Conservation (phyloP, 2,797 vertebrate species). For the Leptodactylus fallax region DNA sequence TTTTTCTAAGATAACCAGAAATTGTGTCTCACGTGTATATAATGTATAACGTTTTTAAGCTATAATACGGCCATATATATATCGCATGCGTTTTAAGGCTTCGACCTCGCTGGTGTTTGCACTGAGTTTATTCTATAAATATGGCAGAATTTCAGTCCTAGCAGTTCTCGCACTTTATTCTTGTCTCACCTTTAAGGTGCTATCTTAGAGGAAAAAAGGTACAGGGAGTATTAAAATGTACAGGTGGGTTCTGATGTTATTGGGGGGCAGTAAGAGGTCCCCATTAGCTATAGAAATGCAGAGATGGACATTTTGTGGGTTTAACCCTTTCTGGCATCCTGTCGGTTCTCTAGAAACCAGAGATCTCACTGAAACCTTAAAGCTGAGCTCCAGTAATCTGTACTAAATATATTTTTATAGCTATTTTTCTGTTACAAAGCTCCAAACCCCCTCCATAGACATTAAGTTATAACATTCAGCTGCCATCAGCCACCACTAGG, state of each 20-base stretch:
- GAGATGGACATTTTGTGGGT: not conserved
- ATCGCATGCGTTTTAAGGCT: conserved; percentile 76
- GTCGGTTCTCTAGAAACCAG: not conserved
- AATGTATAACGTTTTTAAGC: conserved; percentile 68
- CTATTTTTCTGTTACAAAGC: not conserved
- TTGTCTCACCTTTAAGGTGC: conserved; percentile 80
- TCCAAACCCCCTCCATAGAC: not conserved
- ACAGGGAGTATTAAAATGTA: conserved; percentile 69
- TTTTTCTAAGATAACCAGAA: conserved; percentile 63
- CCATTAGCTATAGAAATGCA: not conserved
- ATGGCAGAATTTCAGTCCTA: conserved; percentile 74
- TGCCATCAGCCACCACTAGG: not conserved
- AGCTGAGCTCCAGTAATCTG: not conserved
- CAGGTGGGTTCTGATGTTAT: conserved; percentile 67
- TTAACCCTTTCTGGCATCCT: not conserved
- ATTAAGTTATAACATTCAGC: not conserved
- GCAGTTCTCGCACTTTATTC: conserved; percentile 86
- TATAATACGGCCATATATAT: conserved; percentile 60
- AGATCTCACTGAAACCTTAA: not conserved
- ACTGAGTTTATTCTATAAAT: conserved; percentile 79
- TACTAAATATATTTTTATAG: not conserved
- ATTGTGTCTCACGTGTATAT: conserved; percentile 70
- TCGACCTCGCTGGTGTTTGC: conserved; percentile 85
- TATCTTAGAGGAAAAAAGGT: conserved; percentile 75
- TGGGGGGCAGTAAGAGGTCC: conserved; percentile 40